Conservation (phyloP, 2,113 vertebrate genomes). For the Brachyistius frenatus region DNA sequence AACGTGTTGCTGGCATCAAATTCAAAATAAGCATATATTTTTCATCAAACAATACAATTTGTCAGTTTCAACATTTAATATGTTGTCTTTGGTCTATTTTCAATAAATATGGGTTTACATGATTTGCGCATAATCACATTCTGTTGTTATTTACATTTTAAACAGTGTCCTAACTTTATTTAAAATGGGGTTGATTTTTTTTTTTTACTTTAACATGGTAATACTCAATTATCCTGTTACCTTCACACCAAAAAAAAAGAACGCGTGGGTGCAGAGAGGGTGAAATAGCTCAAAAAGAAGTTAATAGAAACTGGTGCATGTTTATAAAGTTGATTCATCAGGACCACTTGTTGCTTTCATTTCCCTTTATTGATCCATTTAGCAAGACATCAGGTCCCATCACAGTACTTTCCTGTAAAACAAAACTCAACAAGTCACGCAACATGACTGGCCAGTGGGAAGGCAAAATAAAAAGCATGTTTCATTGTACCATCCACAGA, state of each 20-base stretch:
- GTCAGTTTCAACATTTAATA: too few relatives aligned
- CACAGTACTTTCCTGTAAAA: conserved; percentile 33
- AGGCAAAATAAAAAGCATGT: conserved; percentile 5
- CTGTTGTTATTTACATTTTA: too few relatives aligned
- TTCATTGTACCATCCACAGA: conserved; percentile 34
- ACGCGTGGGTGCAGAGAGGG: background rate
- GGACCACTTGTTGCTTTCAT: conserved; percentile 40
- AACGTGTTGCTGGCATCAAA: too few relatives aligned
- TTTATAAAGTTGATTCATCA: conserved; percentile 1
- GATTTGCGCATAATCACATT: too few relatives aligned
- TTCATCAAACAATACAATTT: too few relatives aligned
- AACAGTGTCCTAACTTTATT: too few relatives aligned
- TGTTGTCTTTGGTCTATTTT: too few relatives aligned
- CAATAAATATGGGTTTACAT: too few relatives aligned
- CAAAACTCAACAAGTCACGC: conserved; percentile 40
- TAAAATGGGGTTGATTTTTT: too few relatives aligned
- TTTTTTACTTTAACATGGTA: too few relatives aligned
- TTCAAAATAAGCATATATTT: too few relatives aligned
- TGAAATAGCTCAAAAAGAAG: background rate
- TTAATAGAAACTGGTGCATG: background rate
- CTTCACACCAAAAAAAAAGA: background rate
- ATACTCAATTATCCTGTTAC: too few relatives aligned
- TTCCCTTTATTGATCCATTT: conserved; percentile 71
- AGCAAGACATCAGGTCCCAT: conserved; percentile 46
- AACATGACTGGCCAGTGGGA: conserved; percentile 40